Evolutionary conservation across 2,888 invertebrate genomes (phyloP).

Genomic region (Anticlea derivata): DNA sequence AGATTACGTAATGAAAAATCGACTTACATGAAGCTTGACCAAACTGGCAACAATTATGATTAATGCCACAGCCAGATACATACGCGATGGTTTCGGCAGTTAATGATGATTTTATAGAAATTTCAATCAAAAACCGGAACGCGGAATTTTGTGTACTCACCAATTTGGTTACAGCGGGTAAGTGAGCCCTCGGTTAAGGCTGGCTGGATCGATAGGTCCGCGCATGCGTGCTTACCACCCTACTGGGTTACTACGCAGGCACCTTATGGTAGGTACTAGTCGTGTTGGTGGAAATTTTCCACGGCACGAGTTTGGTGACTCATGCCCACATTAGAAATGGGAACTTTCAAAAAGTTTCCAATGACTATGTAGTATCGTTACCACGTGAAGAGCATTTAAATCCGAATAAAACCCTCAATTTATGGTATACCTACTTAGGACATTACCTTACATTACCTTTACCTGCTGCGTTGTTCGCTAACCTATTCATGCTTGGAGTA

Average conservation of each 20-base stretch:
- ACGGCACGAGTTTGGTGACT: neutral
- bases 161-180: conserved; percentile 61
- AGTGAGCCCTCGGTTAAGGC: conserved; percentile 49
- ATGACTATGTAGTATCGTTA: neutral
- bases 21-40: conserved; percentile 77
- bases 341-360: conserved; percentile 3
- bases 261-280: conserved; percentile 6
- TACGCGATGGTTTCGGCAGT: conserved; percentile 48
- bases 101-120: conserved; percentile 29
- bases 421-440: no score
- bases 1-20: conserved; percentile 31
- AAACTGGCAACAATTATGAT: conserved; percentile 78
- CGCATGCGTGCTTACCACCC: conserved; percentile 57
- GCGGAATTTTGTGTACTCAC: conserved; percentile 68
- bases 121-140: conserved; percentile 38
- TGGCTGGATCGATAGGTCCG: conserved; percentile 54
- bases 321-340: neutral
- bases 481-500: no score
- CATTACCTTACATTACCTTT: no score
- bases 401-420: neutral
- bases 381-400: neutral
- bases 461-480: no score
- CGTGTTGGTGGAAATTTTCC: conserved; percentile 10
- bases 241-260: conserved; percentile 46
- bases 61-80: conserved; percentile 80